These are phyloP conservation scores for Passer domesticus DNA, from an alignment of 2,113 vertebrate genomes.

Conservation along the genomic window DNA sequence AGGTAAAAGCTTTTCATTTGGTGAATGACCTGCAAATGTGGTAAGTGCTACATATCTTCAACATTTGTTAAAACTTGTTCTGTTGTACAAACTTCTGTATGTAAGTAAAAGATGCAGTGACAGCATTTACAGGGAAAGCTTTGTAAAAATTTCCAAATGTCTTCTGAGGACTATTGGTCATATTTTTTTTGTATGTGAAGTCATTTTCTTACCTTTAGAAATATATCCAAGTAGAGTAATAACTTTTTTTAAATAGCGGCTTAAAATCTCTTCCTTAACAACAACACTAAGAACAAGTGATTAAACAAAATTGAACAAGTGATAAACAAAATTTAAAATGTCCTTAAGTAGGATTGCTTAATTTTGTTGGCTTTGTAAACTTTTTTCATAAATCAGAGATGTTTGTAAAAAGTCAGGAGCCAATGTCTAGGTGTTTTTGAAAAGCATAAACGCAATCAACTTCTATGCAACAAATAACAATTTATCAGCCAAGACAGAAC, in stretches of 20 bases:
- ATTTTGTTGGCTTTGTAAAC: not conserved
- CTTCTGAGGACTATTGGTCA: not conserved
- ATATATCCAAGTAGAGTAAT: not conserved
- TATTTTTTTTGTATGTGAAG: not conserved
- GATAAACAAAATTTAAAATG: not conserved
- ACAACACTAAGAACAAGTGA: not conserved
- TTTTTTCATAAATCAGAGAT: not conserved
- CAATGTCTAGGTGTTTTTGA: not conserved
- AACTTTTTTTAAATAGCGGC: rapidly evolving
- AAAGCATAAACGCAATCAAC: not conserved
- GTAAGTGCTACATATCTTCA: not conserved
- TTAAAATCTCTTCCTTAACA: not conserved
- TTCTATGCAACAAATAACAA: not conserved
- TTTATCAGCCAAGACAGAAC: not conserved
- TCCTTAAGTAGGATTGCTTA: not conserved
- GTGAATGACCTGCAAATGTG: not conserved
- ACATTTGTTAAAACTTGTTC: not conserved
- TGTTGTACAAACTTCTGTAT: not conserved
- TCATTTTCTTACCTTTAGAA: not conserved
- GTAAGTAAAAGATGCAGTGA: not conserved
- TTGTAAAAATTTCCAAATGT: not conserved
- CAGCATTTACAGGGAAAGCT: not conserved
- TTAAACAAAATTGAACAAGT: too few relatives aligned
- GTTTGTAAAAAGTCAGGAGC: not conserved
- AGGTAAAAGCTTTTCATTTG: not conserved